Conservation (phyloP, 2,113 vertebrate species). For the Recurvirostra avosetta region DNA sequence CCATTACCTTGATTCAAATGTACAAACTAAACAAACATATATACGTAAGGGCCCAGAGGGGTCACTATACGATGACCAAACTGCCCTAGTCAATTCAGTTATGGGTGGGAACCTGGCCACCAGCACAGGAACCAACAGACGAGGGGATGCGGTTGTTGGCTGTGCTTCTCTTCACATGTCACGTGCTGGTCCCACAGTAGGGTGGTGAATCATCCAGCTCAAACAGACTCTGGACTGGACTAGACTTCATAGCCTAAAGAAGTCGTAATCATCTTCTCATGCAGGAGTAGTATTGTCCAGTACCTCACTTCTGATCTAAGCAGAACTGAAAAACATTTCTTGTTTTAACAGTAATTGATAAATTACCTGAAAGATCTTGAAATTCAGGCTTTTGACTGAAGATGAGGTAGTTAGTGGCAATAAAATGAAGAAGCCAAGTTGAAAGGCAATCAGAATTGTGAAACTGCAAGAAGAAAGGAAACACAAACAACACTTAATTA, state of each 20-base stretch:
- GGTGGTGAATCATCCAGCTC: not conserved
- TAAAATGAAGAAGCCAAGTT: constrained; percentile 96
- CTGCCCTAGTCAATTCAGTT: not conserved
- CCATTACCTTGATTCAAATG: not conserved
- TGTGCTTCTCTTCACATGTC: not conserved
- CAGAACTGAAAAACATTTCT: not conserved
- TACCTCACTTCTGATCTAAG: not conserved
- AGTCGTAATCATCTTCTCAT: not conserved
- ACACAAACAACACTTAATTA: not conserved
- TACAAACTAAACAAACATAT: not conserved
- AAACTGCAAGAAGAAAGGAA: constrained; percentile 76
- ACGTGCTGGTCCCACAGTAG: rapidly evolving
- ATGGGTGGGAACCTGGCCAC: not conserved
- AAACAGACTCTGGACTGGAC: not conserved
- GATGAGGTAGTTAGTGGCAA: constrained; percentile 97
- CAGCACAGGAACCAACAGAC: not conserved
- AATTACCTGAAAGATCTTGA: constrained; percentile 93
- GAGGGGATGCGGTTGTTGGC: not conserved
- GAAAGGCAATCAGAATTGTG: constrained; percentile 96
- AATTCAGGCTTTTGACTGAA: constrained; percentile 98
- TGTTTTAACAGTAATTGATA: not conserved
- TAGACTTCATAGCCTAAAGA: not conserved
- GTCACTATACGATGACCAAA: not conserved
- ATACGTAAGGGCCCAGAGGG: not conserved
- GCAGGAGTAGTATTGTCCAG: not conserved